These are phyloP conservation scores for Macrotus californicus DNA, from an alignment of 2,113 vertebrate genomes.

Conservation along the genomic window DNA sequence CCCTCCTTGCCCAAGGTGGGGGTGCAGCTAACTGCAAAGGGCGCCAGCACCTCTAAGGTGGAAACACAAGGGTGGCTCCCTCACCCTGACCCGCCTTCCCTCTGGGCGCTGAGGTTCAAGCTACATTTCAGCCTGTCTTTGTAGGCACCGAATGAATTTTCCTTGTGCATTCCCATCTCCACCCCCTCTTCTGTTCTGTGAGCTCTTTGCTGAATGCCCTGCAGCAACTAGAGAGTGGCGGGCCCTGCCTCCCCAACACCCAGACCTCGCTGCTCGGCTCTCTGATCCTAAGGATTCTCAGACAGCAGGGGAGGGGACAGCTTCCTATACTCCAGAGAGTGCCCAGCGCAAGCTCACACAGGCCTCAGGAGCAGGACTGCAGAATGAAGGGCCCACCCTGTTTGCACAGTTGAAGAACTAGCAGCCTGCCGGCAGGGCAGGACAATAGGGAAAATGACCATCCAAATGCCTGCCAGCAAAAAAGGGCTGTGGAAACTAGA, in stretches of 20 bases:
- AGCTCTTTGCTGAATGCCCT: neutral
- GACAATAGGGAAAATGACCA: slow-evolving; percentile 43
- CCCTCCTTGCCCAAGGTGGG: neutral
- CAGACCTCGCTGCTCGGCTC: neutral
- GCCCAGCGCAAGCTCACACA: neutral
- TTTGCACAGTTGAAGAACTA: slow-evolving; percentile 63
- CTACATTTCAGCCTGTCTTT: neutral
- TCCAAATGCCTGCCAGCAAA: neutral
- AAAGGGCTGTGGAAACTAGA: slow-evolving; percentile 26
- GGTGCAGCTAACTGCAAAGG: neutral
- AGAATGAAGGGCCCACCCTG: neutral
- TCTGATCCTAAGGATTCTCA: neutral
- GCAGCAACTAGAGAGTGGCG: neutral
- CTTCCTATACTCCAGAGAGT: neutral
- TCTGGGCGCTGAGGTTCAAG: neutral
- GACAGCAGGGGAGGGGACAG: neutral
- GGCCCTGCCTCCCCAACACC: neutral
- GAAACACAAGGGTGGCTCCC: neutral
- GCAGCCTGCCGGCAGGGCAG: neutral
- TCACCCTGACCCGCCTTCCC: neutral
- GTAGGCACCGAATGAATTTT: neutral
- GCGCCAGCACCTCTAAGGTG: neutral
- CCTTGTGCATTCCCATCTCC: neutral
- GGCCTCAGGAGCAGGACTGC: neutral
- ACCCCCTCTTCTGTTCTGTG: neutral